Evolutionary conservation across 2,797 vertebrate species (phyloP).

Genomic region (Monodelphis domestica): DNA sequence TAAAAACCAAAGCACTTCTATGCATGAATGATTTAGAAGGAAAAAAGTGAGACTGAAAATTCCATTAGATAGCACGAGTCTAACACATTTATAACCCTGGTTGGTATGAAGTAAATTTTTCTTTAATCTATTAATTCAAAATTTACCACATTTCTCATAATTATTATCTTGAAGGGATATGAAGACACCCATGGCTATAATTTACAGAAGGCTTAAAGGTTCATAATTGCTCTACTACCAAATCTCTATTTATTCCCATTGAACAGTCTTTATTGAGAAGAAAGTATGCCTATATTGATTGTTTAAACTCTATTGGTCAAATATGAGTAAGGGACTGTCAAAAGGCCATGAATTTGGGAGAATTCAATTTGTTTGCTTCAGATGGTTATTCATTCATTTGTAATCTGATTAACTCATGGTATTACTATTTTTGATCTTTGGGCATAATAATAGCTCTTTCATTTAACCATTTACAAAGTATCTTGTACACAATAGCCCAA

Average conservation of each 20-base stretch:
- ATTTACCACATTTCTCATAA: slow-evolving; percentile 68
- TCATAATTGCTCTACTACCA: slow-evolving; percentile 23
- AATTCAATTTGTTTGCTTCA: background rate
- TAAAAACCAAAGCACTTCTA: background rate
- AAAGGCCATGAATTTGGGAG: background rate
- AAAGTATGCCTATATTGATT: background rate
- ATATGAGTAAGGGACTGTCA: background rate
- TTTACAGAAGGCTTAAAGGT: slow-evolving; percentile 54
- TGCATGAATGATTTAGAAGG: slow-evolving; percentile 18
- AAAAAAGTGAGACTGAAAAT: slow-evolving; percentile 4
- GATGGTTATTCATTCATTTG: background rate
- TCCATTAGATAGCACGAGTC: background rate
- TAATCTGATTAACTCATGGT: background rate
- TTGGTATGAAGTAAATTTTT: slow-evolving; percentile 56
- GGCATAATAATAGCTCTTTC: background rate
- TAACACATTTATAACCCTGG: slow-evolving; percentile 32
- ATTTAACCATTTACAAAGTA: background rate
- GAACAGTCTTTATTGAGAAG: background rate
- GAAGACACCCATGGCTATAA: slow-evolving; percentile 35
- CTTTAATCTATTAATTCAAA: background rate
- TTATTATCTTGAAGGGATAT: slow-evolving; percentile 33
- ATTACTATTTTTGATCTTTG: background rate
- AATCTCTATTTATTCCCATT: background rate
- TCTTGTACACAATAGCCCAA: background rate
- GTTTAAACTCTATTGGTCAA: background rate